Conservation (phyloP, 2,113 vertebrate genomes). For the Archilochus colubris region DNA sequence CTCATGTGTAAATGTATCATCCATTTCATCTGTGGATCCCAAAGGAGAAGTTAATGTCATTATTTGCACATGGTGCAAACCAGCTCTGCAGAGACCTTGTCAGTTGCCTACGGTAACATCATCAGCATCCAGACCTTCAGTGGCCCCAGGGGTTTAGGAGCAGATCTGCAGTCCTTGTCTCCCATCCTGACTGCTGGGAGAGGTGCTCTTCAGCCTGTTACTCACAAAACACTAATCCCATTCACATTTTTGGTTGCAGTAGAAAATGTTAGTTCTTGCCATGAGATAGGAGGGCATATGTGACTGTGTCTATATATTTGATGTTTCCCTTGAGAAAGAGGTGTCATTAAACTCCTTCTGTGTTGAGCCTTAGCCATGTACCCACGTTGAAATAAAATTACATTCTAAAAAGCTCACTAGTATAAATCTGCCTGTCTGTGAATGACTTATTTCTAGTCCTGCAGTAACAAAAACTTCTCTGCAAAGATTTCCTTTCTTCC, state of each 20-base stretch:
- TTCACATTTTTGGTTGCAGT: not conserved
- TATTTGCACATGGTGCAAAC: not conserved
- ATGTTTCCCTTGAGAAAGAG: not conserved
- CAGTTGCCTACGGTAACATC: accelerated
- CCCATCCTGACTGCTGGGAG: not conserved
- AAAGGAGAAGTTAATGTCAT: not conserved
- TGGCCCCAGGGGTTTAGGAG: not conserved
- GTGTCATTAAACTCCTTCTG: not conserved
- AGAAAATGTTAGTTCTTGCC: not conserved
- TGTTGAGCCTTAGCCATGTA: not conserved
- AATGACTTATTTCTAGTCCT: not conserved
- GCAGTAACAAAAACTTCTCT: not conserved
- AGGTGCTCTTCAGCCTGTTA: not conserved
- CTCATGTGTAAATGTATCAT: not conserved
- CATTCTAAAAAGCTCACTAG: constrained; percentile 12
- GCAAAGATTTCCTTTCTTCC: not conserved
- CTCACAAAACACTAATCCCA: not conserved
- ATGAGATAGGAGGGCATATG: not conserved
- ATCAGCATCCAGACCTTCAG: accelerated
- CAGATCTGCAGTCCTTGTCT: not conserved
- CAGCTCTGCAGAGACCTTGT: not conserved
- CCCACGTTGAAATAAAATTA: not conserved
- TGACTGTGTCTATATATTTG: not conserved
- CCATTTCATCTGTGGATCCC: not conserved
- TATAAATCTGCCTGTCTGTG: constrained; percentile 14